Base-by-base conservation (phyloP, 1,140 invertebrate species). In the Elymnias hypermnestra region DNA sequence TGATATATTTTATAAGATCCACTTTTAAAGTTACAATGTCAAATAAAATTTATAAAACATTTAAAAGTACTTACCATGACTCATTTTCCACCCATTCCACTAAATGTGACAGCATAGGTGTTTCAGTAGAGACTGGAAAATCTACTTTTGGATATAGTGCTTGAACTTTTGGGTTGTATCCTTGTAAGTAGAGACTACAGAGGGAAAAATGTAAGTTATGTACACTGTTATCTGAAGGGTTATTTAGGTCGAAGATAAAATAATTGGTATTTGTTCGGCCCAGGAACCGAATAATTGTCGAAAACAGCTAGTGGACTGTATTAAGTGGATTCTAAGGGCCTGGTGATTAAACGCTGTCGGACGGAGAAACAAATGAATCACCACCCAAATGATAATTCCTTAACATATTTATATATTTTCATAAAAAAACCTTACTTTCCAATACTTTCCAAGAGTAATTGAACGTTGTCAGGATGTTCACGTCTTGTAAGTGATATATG, bases 401-500 rank as follows among this genome's bases (percentile, higher is more conserved):
- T n/a, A n/a, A n/a, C n/a, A n/a, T n/a, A n/a, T 25, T 2, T 8
- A 25, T 25, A n/a, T n/a, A n/a, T n/a, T n/a, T n/a, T n/a, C n/a
- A n/a, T n/a, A n/a, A 12, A 29, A 13, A 29, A 13, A 29, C 62
- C 87, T 72, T 70, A 90, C 89, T 89, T 89, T 72, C 95, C 95
- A 35, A 97, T 75, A 15, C 88, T 90, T 13, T 89, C 84, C 0
- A 93, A 56, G 8, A 97, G 87, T 47, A 91, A 89, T 9, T 90
- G 81, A 0, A 89, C 63, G 57, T 94, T 94, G 53, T 95, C 91
- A 23, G 86, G 83, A 43, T 92, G 90, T n/a, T 88, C 90, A 13
- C 92, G 89, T 55, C 94, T 91, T 45, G 95, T 96, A 0, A 98
- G 81, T 0, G 94, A 87, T 29, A 97, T 85, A 62, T 94, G 91